Evolutionary conservation across 2,113 vertebrate genomes (phyloP).

Genomic region (Gobiocypris rarus): DNA sequence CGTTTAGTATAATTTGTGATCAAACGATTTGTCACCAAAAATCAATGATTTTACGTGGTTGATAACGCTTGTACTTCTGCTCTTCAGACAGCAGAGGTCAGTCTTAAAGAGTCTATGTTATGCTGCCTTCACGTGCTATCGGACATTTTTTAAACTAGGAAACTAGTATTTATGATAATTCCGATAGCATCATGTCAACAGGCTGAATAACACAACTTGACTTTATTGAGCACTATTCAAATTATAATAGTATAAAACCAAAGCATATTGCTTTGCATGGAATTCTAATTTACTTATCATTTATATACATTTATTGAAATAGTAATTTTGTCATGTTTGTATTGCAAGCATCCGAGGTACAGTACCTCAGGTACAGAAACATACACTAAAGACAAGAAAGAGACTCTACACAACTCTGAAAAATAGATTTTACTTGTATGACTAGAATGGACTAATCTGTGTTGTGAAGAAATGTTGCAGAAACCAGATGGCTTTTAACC

Average conservation of each 20-base stretch:
- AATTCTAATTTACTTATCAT: background rate
- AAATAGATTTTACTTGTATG: background rate
- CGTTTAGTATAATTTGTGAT: background rate
- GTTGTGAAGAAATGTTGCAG: background rate
- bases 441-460: background rate
- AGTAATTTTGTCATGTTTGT: background rate
- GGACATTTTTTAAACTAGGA: too few relatives aligned
- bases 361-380: too few relatives aligned
- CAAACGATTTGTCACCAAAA: background rate
- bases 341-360: background rate
- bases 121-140: too few relatives aligned
- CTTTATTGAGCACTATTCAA: background rate
- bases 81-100: conserved; percentile 30
- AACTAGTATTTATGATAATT: too few relatives aligned
- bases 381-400: background rate
- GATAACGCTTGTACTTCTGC: background rate
- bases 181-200: background rate
- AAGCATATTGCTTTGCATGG: background rate
- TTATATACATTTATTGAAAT: background rate
- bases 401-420: background rate
- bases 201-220: background rate
- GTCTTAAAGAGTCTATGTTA: conserved; percentile 19
- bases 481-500: conserved; percentile 63
- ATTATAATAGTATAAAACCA: background rate
- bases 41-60: background rate